Base-by-base conservation (phyloP, 1,140 invertebrate species). In the Lasioglossum albipes region DNA sequence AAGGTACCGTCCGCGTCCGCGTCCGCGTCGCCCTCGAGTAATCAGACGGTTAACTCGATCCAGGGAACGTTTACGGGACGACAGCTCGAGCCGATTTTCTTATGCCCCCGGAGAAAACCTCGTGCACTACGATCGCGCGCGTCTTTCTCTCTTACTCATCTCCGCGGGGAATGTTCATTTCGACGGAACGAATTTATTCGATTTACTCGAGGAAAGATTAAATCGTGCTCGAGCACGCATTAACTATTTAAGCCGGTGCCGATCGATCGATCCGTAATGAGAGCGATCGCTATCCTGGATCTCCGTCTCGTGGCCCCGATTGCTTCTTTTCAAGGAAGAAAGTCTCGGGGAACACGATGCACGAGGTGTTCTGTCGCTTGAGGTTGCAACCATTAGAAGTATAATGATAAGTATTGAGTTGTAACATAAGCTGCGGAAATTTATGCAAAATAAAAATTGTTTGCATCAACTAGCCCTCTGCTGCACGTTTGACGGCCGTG, bases 31-130 rank as follows among this genome's bases (percentile, higher is more conserved):
- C 62, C 80, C 73, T 64, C 69, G 85, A 86, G 76, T 86, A 86
- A 86, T 86, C 73, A 80, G 73, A 83, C 73, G 64, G 76, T 79
- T 82, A 82, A 82, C 69, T 79, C 75, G 68, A 82, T 82, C 75
- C 69, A 10, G 18, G 27, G 36, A 81, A 77, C 72, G 79, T 75
- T 80, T 69, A 80, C 79, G 73, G 65, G 65, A 75, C 74, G 74
- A 77, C 73, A 75, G 79, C 59, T 71, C 57, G 74, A 59, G n/a
- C 67, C 27, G 74, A 77, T 71, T 81, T 81, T 81, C 79, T 76
- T 77, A 57, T 77, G 65, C 64, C 70, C 45, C 70, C 27, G 62
- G 49, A 74, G 70, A 67, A 79, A 79, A 79, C 49, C 77, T 16
- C 49, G 61, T 9, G 18, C 20, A 65, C 68, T 59, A 31, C 45